phyloP scores from a whole-genome alignment of 37 sponge, comb jelly and placozoan species.

The Geodia barretti region DNA sequence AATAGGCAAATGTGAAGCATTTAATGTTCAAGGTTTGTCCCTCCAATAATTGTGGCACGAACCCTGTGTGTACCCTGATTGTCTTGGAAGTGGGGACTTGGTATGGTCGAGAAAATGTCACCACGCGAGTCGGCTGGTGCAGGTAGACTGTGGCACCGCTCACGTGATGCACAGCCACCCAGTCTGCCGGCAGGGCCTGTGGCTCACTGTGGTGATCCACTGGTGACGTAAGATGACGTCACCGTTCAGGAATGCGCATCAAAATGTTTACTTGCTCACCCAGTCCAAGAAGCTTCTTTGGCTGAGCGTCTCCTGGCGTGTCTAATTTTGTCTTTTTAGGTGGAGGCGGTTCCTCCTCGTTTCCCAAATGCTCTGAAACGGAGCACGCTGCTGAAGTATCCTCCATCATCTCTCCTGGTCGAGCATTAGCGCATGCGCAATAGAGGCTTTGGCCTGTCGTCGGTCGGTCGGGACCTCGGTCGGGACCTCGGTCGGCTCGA shows the following conservation, averaged over 20 bases:
- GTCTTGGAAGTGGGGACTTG: conserved; percentile 12
- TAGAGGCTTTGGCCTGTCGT: too few relatives aligned
- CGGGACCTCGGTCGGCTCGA: too few relatives aligned
- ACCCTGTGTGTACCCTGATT: conserved; percentile 18
- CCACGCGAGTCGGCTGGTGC: conserved; percentile 47
- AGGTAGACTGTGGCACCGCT: conserved; percentile 65
- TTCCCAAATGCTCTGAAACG: too few relatives aligned
- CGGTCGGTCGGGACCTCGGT: too few relatives aligned
- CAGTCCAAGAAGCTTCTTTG: neutral
- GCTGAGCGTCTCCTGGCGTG: neutral
- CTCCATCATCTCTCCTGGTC: too few relatives aligned
- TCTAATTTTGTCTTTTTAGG: neutral
- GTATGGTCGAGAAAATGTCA: conserved; percentile 63
- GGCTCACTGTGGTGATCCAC: conserved; percentile 11
- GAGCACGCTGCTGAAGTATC: too few relatives aligned
- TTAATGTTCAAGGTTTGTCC: too few relatives aligned
- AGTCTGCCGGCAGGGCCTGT: conserved; percentile 43
- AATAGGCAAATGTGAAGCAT: too few relatives aligned
- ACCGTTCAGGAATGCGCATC: neutral
- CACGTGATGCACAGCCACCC: conserved; percentile 56
- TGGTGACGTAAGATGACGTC: too few relatives aligned
- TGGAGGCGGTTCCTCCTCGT: neutral
- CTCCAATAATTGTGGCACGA: neutral
- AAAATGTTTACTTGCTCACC: neutral
- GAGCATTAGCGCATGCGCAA: too few relatives aligned